Evolutionary conservation across 2,113 vertebrate species (phyloP).

Genomic region (Tylochromis polylepis): DNA sequence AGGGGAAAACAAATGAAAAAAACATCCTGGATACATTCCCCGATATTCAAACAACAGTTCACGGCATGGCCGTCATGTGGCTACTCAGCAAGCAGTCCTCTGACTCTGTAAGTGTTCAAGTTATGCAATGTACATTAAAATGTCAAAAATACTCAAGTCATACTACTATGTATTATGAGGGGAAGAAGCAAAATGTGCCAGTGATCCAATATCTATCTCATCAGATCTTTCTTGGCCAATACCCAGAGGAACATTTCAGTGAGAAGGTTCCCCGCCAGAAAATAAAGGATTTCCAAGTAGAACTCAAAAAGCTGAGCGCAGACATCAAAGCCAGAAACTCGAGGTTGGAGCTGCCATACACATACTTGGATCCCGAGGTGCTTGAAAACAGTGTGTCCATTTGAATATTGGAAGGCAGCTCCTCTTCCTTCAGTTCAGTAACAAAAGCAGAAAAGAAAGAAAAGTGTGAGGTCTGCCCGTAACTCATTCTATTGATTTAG

Average conservation of each 20-base stretch:
- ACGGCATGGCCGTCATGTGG: constrained; percentile 29
- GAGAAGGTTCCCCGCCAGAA: constrained; percentile 4
- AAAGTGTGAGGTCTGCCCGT: neutral
- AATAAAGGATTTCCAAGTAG: constrained; percentile 21
- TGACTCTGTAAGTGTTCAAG: constrained; percentile 47
- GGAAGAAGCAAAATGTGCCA: neutral
- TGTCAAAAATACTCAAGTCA: neutral
- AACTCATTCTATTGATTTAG: neutral
- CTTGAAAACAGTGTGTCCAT: constrained; percentile 56
- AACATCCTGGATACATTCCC: constrained; percentile 48
- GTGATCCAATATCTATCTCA: neutral
- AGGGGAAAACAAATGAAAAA: constrained; percentile 32
- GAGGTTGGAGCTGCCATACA: constrained; percentile 28
- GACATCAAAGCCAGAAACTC: constrained; percentile 39
- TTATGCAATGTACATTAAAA: neutral
- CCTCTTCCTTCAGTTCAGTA: neutral
- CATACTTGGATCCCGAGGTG: constrained; percentile 27
- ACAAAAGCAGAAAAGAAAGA: neutral
- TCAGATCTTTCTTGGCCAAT: constrained; percentile 32
- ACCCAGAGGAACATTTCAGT: constrained; percentile 25
- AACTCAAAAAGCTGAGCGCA: neutral
- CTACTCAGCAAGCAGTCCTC: constrained; percentile 50
- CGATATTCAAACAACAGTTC: constrained; percentile 8
- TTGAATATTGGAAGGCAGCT: neutral
- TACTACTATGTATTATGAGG: neutral